These are phyloP conservation scores for Gallirallus australis DNA, from an alignment of 2,797 vertebrate genomes.

Conservation along the genomic window DNA sequence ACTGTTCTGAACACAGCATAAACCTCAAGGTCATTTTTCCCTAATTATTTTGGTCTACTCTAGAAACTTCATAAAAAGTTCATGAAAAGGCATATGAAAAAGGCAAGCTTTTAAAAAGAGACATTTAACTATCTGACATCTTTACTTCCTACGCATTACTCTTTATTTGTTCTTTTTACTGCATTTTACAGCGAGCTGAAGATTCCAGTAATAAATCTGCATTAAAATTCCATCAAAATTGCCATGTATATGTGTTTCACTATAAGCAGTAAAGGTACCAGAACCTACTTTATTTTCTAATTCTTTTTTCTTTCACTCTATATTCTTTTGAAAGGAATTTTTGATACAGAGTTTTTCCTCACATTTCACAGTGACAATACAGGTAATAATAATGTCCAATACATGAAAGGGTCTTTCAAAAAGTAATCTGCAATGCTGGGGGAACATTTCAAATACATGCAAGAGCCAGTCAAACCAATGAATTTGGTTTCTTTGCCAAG, in stretches of 20 bases:
- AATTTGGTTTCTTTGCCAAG: not conserved
- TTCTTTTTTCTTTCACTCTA: not conserved
- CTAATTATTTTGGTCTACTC: conserved; percentile 66
- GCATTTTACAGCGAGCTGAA: not conserved
- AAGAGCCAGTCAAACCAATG: not conserved
- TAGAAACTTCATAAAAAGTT: conserved; percentile 53
- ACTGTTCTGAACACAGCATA: conserved; percentile 55
- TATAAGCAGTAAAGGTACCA: not conserved
- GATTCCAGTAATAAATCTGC: conserved; percentile 5
- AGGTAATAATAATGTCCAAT: not conserved
- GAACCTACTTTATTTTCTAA: not conserved
- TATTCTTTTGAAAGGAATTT: not conserved
- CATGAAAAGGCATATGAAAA: conserved; percentile 11
- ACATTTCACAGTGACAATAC: not conserved
- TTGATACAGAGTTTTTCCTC: not conserved
- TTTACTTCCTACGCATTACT: conserved; percentile 10
- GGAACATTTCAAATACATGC: not conserved
- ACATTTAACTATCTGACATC: conserved; percentile 48
- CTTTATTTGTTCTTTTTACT: conserved; percentile 34
- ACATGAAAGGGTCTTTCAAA: conserved; percentile 1
- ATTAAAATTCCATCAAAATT: conserved; percentile 28
- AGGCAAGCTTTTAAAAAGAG: not conserved
- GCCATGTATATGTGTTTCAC: not conserved
- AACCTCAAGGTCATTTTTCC: conserved; percentile 70
- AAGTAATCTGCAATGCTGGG: not conserved